Evolutionary conservation across 2,113 vertebrate species (phyloP), one percentile per base, ranked within the genome.

Genomic region (Eulacestoma nigropectus): DNA sequence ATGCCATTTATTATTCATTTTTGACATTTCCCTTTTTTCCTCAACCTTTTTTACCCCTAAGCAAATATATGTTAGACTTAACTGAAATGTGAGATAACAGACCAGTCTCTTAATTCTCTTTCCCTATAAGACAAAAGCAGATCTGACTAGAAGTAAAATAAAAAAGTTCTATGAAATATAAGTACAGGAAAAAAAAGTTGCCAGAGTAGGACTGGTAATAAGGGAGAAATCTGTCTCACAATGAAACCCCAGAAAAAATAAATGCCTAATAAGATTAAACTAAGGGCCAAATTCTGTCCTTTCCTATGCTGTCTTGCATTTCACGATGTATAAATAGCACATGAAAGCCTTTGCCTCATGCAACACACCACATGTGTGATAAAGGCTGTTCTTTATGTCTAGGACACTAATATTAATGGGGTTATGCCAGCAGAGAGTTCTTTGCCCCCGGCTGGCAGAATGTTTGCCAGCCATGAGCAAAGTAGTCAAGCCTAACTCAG

Each of bases 11-110:
- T 98, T 98, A 98, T 98, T 98, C 95, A 96, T 93, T 98, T 98
- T 96, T 98, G 98, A 98, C 98, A 98, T 98, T 97, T 98, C 94
- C 97, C 96, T 98, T 98, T 98, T 96, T 98, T 97, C 97, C 96
- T 97, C 96, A 96, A 97, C 92, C 94, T 91, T 90, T 97, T 95
- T 85, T 94, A 95, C 93, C 97, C 97, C 92, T 96, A 93, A 98
- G 97, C 97, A 98, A 98, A 98, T 97, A 97, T 94, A 96, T 49
- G 96, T 96, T 98, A 97, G 97, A 95, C 86, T 84, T 94, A 94
- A 95, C 75, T 97, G 97, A 98, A 98, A 98, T 73, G 90, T 95
- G 97, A 98, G 97, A 97, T 97, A 96, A 97, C 21, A 17, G 90
- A 96, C 67, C 79, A 62, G 62, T 78, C 82, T 96, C 91, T 97